Evolutionary conservation across 2,888 invertebrate species (phyloP).

Genomic region (Hydraecia micacea): DNA sequence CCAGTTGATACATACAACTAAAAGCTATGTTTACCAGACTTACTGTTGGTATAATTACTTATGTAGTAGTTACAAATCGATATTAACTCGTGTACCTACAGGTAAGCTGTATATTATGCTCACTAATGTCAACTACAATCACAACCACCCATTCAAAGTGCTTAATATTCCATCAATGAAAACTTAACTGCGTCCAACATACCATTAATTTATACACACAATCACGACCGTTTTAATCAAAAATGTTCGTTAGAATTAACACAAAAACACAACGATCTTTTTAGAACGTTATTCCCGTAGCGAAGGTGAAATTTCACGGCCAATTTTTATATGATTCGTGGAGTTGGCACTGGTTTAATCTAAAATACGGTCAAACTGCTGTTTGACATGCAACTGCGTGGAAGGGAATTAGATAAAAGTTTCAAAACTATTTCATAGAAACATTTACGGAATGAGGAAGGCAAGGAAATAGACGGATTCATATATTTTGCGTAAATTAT

Average conservation of each 20-base stretch:
- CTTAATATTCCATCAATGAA: slow-evolving; percentile 47
- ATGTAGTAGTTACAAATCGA: neutral
- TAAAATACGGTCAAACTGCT: slow-evolving; percentile 83
- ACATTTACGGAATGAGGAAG: slow-evolving; percentile 70
- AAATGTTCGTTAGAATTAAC: slow-evolving; percentile 64
- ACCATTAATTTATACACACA: slow-evolving; percentile 39
- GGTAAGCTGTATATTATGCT: neutral
- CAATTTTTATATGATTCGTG: slow-evolving; percentile 88
- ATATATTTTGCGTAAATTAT: slow-evolving; percentile 64
- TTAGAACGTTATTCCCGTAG: slow-evolving; percentile 78
- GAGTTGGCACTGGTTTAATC: slow-evolving; percentile 88
- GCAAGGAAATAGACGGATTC: slow-evolving; percentile 57
- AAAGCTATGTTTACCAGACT: neutral
- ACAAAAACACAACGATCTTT: slow-evolving; percentile 73
- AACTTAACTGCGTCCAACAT: slow-evolving; percentile 28
- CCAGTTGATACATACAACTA: neutral
- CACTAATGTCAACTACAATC: neutral
- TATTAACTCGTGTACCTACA: neutral
- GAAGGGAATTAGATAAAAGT: slow-evolving; percentile 80
- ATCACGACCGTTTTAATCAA: slow-evolving; percentile 46
- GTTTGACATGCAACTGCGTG: slow-evolving; percentile 82
- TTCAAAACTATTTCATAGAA: slow-evolving; percentile 79
- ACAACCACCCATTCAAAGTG: neutral
- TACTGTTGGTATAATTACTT: neutral
- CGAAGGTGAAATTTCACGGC: slow-evolving; percentile 88